These are phyloP conservation scores for Tinea trinotella DNA, from an alignment of 2,888 invertebrate genomes.

Conservation along the genomic window DNA sequence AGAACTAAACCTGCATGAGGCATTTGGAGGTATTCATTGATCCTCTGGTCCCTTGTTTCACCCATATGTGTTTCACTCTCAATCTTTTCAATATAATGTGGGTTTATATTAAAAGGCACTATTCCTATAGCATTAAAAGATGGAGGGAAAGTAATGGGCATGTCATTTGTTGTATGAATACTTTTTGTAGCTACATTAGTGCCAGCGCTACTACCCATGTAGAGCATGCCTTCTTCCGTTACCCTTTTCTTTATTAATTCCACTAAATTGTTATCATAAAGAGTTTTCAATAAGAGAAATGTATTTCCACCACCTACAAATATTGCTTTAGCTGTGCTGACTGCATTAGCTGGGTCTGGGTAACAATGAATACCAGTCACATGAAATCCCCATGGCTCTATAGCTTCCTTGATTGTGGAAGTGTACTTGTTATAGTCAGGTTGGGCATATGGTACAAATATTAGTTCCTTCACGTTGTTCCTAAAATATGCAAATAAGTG, in stretches of 20 bases:
- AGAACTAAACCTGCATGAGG: constrained; percentile 74
- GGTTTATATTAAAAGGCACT: constrained; percentile 88
- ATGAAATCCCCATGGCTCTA: constrained; percentile 76
- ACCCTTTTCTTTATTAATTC: constrained; percentile 75
- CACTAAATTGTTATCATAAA: constrained; percentile 79
- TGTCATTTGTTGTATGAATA: constrained; percentile 89
- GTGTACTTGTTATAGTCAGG: constrained; percentile 78
- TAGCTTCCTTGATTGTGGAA: constrained; percentile 67
- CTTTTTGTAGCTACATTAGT: constrained; percentile 86
- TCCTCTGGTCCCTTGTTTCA: constrained; percentile 83
- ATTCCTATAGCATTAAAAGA: constrained; percentile 79
- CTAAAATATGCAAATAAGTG: constrained; percentile 49
- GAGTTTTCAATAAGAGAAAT: constrained; percentile 78
- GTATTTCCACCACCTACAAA: constrained; percentile 89
- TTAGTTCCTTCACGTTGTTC: constrained; percentile 73
- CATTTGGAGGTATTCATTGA: constrained; percentile 77
- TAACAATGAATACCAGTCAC: constrained; percentile 78
- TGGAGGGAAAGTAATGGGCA: constrained; percentile 88
- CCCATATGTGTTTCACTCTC: constrained; percentile 78
- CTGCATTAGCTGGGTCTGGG: constrained; percentile 67
- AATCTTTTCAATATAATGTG: constrained; percentile 82
- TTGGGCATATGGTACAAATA: constrained; percentile 84
- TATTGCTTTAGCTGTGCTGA: constrained; percentile 76
- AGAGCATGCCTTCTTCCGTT: constrained; percentile 75
- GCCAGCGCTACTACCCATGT: constrained; percentile 86